Conservation (phyloP, 2,888 invertebrate species). For the Rhopalosiphum nymphaeae region DNA sequence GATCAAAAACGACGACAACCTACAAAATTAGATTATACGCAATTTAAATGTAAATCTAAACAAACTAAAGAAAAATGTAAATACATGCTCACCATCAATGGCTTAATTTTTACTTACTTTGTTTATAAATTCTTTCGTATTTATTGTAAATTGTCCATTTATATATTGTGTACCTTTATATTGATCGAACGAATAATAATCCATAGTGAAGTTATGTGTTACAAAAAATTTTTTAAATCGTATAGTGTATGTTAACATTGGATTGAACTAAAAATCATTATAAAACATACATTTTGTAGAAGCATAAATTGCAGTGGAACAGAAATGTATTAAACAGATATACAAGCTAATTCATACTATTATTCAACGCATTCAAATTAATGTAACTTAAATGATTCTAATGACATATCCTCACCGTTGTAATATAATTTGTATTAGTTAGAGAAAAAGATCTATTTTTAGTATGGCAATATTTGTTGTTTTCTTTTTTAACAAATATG, state of each 20-base stretch:
- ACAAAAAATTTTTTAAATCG: background rate
- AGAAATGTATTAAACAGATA: background rate
- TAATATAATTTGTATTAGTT: too few species aligned
- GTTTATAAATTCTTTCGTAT: background rate
- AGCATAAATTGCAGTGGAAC: background rate
- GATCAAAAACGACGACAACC: background rate
- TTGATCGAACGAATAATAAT: background rate
- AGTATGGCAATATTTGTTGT: too few species aligned
- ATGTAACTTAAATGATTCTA: too few species aligned
- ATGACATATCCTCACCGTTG: too few species aligned
- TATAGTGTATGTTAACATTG: background rate
- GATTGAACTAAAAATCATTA: conserved; percentile 28
- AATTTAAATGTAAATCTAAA: background rate
- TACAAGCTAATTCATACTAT: background rate
- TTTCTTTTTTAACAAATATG: too few species aligned
- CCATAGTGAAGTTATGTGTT: background rate
- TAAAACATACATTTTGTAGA: background rate
- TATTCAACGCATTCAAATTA: too few species aligned
- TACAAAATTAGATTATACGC: background rate
- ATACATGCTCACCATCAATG: background rate
- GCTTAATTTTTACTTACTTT: background rate
- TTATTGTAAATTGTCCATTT: background rate
- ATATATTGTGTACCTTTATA: background rate
- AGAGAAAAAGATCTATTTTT: too few species aligned
- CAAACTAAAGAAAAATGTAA: too few species aligned